A percentile compares a stretch with the other conserved stretches of the same genome.
These are phyloP conservation scores for Lepisosteus osseus DNA, from an alignment of 2,113 vertebrate genomes.

Conservation along the genomic window DNA sequence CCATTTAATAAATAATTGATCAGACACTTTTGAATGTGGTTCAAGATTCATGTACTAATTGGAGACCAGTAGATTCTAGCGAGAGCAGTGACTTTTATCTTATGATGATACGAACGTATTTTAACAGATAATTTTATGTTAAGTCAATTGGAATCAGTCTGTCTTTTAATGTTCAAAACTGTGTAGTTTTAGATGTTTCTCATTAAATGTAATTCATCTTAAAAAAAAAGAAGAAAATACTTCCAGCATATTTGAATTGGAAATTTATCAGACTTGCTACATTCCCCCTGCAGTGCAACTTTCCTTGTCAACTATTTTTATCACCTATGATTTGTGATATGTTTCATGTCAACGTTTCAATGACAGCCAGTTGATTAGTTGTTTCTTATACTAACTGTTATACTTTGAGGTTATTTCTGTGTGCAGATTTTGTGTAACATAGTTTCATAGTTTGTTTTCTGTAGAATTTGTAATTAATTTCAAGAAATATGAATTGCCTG, in stretches of 20 bases:
- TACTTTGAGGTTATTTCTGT: too few relatives aligned
- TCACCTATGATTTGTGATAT: constrained; percentile 22
- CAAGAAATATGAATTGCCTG: too few relatives aligned
- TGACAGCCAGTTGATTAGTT: too few relatives aligned
- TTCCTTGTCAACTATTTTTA: constrained; percentile 62
- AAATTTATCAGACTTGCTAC: constrained; percentile 53
- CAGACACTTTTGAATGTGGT: constrained; percentile 71
- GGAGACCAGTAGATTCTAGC: constrained; percentile 68
- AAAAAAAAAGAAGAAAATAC: constrained; percentile 54
- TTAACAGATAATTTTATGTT: constrained; percentile 77
- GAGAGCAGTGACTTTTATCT: constrained; percentile 76
- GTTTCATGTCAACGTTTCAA: not conserved
- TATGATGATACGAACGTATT: constrained; percentile 78
- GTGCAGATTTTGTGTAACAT: too few relatives aligned
- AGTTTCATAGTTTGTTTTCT: too few relatives aligned
- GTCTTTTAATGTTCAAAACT: constrained; percentile 73
- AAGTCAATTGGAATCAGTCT: constrained; percentile 73
- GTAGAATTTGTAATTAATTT: too few relatives aligned
- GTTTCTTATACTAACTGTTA: too few relatives aligned
- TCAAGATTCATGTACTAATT: constrained; percentile 75
- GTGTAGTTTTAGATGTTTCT: constrained; percentile 70
- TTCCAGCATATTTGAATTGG: constrained; percentile 67
- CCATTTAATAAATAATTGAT: constrained; percentile 78
- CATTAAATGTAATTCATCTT: constrained; percentile 75
- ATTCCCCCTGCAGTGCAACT: constrained; percentile 50